Percentiles rank a stretch among this genome's conserved stretches.
phyloP scores from a whole-genome alignment of 2,113 vertebrate genomes.

The Amphiprion percula region DNA sequence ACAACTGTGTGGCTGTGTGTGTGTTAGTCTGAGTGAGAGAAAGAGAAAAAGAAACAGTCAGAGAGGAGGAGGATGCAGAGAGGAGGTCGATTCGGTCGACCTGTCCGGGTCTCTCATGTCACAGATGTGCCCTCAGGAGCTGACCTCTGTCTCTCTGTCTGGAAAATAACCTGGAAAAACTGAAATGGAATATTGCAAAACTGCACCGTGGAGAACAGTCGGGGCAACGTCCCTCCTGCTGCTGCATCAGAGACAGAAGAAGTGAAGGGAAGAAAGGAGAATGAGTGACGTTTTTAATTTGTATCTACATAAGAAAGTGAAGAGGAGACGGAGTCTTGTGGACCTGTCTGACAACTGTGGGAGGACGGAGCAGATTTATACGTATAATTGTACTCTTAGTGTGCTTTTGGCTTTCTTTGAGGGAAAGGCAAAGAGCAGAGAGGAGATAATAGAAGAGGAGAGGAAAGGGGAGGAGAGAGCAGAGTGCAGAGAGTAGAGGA shows the following conservation, averaged over 20 bases:
- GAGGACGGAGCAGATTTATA: conserved; percentile 52
- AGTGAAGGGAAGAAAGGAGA: conserved; percentile 55
- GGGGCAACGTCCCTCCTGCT: conserved; percentile 82
- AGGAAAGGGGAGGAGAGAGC: conserved; percentile 34
- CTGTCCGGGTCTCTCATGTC: conserved; percentile 70
- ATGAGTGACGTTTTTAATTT: conserved; percentile 44
- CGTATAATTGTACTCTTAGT: conserved; percentile 60
- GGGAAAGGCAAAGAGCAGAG: conserved; percentile 41
- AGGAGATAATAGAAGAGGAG: conserved; percentile 35
- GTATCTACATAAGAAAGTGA: conserved; percentile 41
- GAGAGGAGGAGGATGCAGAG: conserved; percentile 46
- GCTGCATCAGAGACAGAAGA: conserved; percentile 17
- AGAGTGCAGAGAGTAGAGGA: conserved; percentile 18
- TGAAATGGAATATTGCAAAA: conserved; percentile 78
- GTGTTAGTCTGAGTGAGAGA: conserved; percentile 12
- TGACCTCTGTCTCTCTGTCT: conserved; percentile 60
- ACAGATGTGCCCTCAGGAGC: conserved; percentile 54
- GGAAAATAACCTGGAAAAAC: conserved; percentile 87
- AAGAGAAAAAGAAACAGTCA: background rate
- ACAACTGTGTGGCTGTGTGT: conserved; percentile 25
- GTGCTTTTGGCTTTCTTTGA: conserved; percentile 54
- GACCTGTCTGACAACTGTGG: conserved; percentile 42
- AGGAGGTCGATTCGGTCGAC: conserved; percentile 34
- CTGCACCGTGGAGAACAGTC: conserved; percentile 24
- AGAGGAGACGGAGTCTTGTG: conserved; percentile 20